These are phyloP conservation scores for Petroica traversi DNA, from an alignment of 2,113 vertebrate genomes.

Conservation along the genomic window DNA sequence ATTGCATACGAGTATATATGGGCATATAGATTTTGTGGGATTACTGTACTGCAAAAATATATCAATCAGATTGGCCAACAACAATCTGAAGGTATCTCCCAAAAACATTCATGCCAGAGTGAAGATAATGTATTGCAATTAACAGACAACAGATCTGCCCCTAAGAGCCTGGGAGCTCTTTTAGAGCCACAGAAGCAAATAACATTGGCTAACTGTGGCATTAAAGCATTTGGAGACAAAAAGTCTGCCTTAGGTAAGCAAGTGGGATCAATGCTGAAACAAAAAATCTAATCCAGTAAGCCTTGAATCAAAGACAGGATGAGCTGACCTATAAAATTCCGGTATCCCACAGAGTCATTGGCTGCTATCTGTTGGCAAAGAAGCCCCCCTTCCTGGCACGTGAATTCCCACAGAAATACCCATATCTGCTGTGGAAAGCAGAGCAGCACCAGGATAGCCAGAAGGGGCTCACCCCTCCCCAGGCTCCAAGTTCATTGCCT, in stretches of 20 bases:
- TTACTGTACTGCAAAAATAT: neutral
- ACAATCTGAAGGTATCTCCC: neutral
- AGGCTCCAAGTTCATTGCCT: neutral
- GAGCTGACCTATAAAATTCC: neutral
- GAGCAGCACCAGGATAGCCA: neutral
- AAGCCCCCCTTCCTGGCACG: neutral
- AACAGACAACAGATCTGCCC: neutral
- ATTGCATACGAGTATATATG: neutral
- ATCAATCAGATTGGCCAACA: neutral
- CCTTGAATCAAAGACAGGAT: neutral
- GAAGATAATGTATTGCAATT: neutral
- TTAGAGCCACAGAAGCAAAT: neutral
- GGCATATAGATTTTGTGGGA: neutral
- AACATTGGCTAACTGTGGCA: neutral
- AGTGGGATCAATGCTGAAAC: neutral
- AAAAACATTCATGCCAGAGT: neutral
- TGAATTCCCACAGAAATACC: neutral
- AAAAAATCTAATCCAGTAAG: neutral
- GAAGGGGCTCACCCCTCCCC: neutral
- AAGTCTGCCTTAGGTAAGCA: slow-evolving; percentile 5
- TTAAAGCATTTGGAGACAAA: slow-evolving; percentile 12
- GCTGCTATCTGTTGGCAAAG: neutral
- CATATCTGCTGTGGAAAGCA: accelerated
- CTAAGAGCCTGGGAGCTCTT: neutral
- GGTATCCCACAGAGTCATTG: neutral